Evolutionary conservation across 2,113 vertebrate genomes (phyloP).

Genomic region (Acrocephalus kingi): DNA sequence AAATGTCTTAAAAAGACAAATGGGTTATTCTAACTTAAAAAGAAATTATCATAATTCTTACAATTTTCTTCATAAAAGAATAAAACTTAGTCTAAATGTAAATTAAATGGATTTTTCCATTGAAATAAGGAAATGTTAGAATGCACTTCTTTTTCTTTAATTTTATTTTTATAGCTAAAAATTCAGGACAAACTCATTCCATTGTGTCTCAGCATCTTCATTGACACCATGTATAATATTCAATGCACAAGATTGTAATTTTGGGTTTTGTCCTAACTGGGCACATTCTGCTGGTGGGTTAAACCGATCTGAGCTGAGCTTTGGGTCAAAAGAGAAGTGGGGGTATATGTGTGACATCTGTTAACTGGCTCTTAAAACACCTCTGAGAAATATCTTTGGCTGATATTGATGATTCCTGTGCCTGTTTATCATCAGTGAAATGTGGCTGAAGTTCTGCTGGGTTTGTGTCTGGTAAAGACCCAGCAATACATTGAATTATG

Average conservation of each 20-base stretch:
- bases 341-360: neutral
- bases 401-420: neutral
- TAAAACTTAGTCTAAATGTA: neutral
- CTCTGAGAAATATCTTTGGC: neutral
- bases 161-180: neutral
- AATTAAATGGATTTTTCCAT: neutral
- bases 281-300: neutral
- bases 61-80: neutral
- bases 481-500: neutral
- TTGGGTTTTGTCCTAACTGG: neutral
- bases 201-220: neutral
- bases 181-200: neutral
- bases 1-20: neutral
- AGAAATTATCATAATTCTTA: neutral
- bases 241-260: neutral
- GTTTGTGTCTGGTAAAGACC: neutral
- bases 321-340: neutral
- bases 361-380: neutral
- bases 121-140: neutral
- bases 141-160: neutral
- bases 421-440: neutral
- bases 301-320: neutral
- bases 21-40: neutral
- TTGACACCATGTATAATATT: neutral
- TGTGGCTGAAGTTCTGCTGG: neutral